Evolutionary conservation across 2,888 invertebrate species (phyloP), one percentile per base, ranked within the genome.

Genomic region (Ctenicera cuprea): DNA sequence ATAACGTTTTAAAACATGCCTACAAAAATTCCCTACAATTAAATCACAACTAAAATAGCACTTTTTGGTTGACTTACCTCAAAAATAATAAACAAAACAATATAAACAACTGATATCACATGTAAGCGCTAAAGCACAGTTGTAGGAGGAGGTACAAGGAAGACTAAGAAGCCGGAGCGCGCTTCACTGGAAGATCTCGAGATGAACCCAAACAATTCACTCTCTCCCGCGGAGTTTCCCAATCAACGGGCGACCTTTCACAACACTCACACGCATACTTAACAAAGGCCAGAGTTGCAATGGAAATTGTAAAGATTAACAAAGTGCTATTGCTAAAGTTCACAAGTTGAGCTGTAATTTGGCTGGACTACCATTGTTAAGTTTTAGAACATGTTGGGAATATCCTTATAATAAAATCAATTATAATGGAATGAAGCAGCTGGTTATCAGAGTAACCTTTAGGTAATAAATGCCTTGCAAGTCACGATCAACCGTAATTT

Each of bases 141-240:
- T 43, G 26, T 48, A 18, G 67, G 54, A 66, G 61, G 65, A 65
- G 63, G 71, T 68, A 73, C 72, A 65, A 74, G 73, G 78, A 81
- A 79, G 80, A 82, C 81, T 81, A 78, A 80, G 78, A 78, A 66
- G 74, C 72, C 77, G 77, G 77, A 79, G 75, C 78, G 79, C 80
- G 80, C 80, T 79, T 83, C 79, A 82, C 80, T 82, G 78, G 81
- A 82, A 79, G 80, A 83, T 82, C 80, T 78, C 74, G 78, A 82
- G 84, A 84, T 85, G 83, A 81, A 82, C 82, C 83, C 78, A 82
- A 83, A 84, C 82, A 80, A 79, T 78, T 82, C 82, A 80, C 83
- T 82, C 83, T 83, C 83, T 82, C 84, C 82, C 80, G 79, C 77
- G 62, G 67, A 69, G 80, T 83, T 83, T 82, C 83, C 79, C 81